Conservation (phyloP, 2,888 invertebrate genomes). For the Escarpia spicata region DNA sequence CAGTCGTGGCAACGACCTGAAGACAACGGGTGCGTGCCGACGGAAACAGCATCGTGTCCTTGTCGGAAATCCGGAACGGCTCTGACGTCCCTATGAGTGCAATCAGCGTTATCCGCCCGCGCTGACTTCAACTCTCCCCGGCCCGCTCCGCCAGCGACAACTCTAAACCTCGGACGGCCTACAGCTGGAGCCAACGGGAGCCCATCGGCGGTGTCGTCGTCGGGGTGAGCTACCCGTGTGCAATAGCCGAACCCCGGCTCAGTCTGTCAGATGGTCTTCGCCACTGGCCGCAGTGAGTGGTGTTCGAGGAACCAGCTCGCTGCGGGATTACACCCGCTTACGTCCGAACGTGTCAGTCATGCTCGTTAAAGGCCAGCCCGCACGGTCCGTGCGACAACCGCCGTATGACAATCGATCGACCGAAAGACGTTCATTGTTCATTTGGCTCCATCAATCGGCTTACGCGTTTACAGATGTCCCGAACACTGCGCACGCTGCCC, state of each 20-base stretch:
- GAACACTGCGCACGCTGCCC: background rate
- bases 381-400: background rate
- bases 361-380: background rate
- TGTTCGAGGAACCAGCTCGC: background rate
- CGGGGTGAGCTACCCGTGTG: too few relatives aligned
- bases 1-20: background rate
- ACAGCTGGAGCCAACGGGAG: background rate
- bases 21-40: background rate
- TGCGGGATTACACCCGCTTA: constrained; percentile 1
- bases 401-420: constrained; percentile 13
- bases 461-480: background rate
- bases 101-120: background rate
- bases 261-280: background rate
- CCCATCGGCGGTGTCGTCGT: background rate
- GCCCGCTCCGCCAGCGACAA: background rate
- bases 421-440: constrained; percentile 11
- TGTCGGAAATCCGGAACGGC: background rate
- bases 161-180: background rate
- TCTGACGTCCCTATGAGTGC: background rate
- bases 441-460: background rate
- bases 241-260: too few relatives aligned
- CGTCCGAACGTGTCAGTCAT: background rate
- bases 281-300: background rate
- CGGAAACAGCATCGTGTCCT: background rate
- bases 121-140: background rate